A percentile compares a stretch with the other conserved stretches of the same genome.
These are phyloP conservation scores for Diadromus collaris DNA, from an alignment of 2,888 invertebrate genomes.

Conservation along the genomic window DNA sequence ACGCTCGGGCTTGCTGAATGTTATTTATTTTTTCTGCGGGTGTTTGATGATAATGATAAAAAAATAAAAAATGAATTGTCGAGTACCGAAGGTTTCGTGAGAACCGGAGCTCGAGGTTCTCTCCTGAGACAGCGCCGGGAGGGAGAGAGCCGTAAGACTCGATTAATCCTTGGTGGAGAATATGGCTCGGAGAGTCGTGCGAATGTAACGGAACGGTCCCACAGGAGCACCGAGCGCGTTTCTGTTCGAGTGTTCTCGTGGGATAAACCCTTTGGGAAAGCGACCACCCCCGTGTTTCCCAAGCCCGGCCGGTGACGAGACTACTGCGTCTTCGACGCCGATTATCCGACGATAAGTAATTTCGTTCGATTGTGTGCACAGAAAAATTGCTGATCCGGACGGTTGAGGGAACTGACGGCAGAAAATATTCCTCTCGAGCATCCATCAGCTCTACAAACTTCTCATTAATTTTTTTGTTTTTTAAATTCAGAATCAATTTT, in stretches of 20 bases:
- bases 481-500: too few relatives aligned
- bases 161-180: slow-evolving; percentile 46
- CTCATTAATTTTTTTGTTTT: too few relatives aligned
- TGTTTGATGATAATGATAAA: neutral
- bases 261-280: slow-evolving; percentile 51
- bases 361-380: neutral
- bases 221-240: slow-evolving; percentile 24
- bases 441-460: too few relatives aligned
- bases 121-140: slow-evolving; percentile 31
- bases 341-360: slow-evolving; percentile 5
- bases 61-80: slow-evolving; percentile 1
- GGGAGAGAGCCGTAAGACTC: slow-evolving; percentile 12
- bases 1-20: neutral
- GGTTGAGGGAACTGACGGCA: too few relatives aligned
- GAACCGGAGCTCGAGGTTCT: slow-evolving; percentile 37
- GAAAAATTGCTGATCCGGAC: neutral
- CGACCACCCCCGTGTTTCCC: slow-evolving; percentile 36
- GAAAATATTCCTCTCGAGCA: too few relatives aligned
- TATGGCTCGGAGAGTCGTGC: slow-evolving; percentile 24
- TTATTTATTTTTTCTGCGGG: slow-evolving; percentile 29
- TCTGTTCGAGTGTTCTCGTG: slow-evolving; percentile 41
- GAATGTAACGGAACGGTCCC: slow-evolving; percentile 41
- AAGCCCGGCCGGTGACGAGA: slow-evolving; percentile 1
- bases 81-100: slow-evolving; percentile 29
- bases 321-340: neutral